Evolutionary conservation across 2,888 invertebrate genomes (phyloP), one percentile per base, ranked within the genome.

Genomic region (Ectemnius continuus): DNA sequence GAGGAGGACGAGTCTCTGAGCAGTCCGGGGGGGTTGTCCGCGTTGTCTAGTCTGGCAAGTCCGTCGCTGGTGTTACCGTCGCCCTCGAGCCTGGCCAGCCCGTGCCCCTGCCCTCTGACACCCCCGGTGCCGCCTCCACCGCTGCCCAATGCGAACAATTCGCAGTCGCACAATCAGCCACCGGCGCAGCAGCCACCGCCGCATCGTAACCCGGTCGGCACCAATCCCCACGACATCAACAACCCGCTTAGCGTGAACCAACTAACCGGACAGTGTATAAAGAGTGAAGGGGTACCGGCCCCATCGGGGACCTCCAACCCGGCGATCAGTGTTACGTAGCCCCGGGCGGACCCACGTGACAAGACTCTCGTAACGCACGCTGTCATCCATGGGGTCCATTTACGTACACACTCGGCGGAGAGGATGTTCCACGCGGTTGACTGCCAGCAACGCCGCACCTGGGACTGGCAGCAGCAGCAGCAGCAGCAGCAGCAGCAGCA

Each of bases 201-300:
- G 67, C 92, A 92, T 81, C 93, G 97, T 79, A 94, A 96, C 91
- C 97, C 97, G 57, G 97, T 97, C 70, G 97, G 97, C 74, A 97
- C 97, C 61, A 97, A 97, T 92, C 97, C 97, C 57, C 95, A 97
- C 85, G 97, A 97, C 92, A 95, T 96, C 81, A 97, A 97, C 92
- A 97, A 97, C 92, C 97, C 97, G 70, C 93, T 97, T 58, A 97
- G 96, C 91, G 97, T 97, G 73, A 97, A 97, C 87, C 97, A 97
- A 92, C 92, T 97, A 84, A 97, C 97, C 75, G 96, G 96, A 84
- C 95, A 95, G 90, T 91, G 91, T 87, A 91, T 91, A 85, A 91
- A 91, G 83, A 90, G 89, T 84, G 91, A 91, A 81, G 89, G 89
- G 82, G 85, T 87, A 73, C 84, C 87, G 73, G 81, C 86, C 70